Evolutionary conservation across 2,797 vertebrate species (phyloP), one percentile per base, ranked within the genome.

Genomic region (Crypturellus tataupa): DNA sequence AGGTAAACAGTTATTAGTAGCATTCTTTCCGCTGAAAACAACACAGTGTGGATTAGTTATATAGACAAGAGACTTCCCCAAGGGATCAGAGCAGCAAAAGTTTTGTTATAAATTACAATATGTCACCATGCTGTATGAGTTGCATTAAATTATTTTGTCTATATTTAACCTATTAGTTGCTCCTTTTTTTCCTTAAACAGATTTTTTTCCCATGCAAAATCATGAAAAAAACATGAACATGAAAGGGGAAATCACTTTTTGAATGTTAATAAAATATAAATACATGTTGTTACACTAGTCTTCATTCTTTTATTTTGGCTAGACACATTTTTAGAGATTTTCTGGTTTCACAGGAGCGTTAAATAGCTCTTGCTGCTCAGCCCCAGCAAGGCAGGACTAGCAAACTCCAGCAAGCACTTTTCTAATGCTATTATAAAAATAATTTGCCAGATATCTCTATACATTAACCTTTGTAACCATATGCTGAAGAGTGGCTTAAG

Each of bases 201-300:
- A 86, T 80, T 13, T 71, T 91, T 93, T 20, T 69, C 65, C 60
- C 31, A 27, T 64, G 40, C 4, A 78, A 91, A 85, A 83, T 87
- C 49, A 69, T 86, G 80, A 89, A 79, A 80, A 80, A 23, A 20
- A 33, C 83, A 55, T 65, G 91, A 83, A 71, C 44, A 44, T 65
- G 29, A 91, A 89, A 91, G 87, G 44, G 35, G 35, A 85, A 53
- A 8, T 27, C 49, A 55, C 37, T 39, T 19, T 83, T 6, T 46
- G 65, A 85, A 75, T 68, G 62, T 55, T 93, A 94, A 80, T 60
- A 80, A 90, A 91, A 75, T 53, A 85, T n/a, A 76, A 85, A 70
- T 46, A 47, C 31, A 77, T 53, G 64, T 47, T 64, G 47, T 80
- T 89, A 73, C 47, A 68, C 49, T 83, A 78, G 39, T 58, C 60